Base-by-base conservation (phyloP, 2,888 invertebrate species). In the Tipula vernalis region DNA sequence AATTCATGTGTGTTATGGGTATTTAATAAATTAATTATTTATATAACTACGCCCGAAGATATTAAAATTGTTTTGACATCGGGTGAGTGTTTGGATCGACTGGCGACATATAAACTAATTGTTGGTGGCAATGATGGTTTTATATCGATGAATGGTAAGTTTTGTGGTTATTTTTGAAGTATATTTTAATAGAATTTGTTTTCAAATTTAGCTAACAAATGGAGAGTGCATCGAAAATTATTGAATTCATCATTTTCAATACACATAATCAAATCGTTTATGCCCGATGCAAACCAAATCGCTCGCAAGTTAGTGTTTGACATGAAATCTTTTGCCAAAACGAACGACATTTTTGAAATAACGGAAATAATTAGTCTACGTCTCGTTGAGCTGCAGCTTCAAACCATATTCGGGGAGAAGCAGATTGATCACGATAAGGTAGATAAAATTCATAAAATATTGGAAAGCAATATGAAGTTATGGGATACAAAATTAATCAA, bases 11-110 rank as follows among this genome's bases (percentile, higher is more conserved):
- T 5, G 0, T 15, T 84, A n/a, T 39, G 41, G 84, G 84, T 84
- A n/a, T 84, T 84, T 84, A 84, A 84, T 84, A 36, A 84, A 39
- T 84, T 84, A 41, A 84, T 41, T 39, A 84, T 84, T 84, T 84
- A 39, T 39, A 39, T 41, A 36, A 84, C 36, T 5, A 15, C 39
- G 15, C 84, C 84, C 8, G 84, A 84, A 36, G 84, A 84, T 39
- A 15, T 84, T n/a, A 84, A 84, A 84, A 84, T 41, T 39, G 6
- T 84, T 39, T 84, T 84, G 41, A 15, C 84, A 5, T 84, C 84
- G 15, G n/a, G 10, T 41, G 36, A 39, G 6, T 84, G 84, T 84
- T 84, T 84, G 13, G 39, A 84, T 39, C 36, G 84, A 84, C 8
- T 84, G 84, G 41, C 84, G 15, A 84, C 41, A 39, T 84, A 84